A percentile compares a stretch with the other conserved stretches of the same genome.
phyloP scores from a whole-genome alignment of 1,140 invertebrate species.

The Drosophila auraria region DNA sequence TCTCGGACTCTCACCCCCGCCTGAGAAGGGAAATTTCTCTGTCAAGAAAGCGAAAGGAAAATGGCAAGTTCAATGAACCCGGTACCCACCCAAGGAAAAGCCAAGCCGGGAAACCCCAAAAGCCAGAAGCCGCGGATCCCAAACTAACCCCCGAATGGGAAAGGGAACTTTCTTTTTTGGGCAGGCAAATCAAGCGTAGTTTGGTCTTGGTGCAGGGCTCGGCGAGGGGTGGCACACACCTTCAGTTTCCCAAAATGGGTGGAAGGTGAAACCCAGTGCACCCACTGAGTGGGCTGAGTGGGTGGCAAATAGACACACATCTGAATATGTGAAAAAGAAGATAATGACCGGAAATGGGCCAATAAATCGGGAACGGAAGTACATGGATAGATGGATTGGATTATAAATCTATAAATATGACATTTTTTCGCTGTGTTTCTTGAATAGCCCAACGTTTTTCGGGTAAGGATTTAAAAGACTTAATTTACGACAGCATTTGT shows the following conservation, averaged over 20 bases:
- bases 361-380: constrained; percentile 50
- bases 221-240: neutral
- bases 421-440: neutral
- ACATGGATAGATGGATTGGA: neutral
- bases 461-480: neutral
- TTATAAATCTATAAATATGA: neutral
- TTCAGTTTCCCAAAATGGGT: neutral
- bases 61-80: constrained; percentile 72
- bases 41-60: constrained; percentile 72
- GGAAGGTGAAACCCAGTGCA: constrained; percentile 2
- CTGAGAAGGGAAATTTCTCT: constrained; percentile 46
- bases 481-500: neutral
- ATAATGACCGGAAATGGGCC: constrained; percentile 47
- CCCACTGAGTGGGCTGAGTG: neutral
- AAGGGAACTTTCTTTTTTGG: constrained; percentile 25
- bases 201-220: constrained; percentile 7
- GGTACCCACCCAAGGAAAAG: constrained; percentile 39
- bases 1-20: constrained; percentile 23
- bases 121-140: constrained; percentile 29
- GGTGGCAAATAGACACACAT: constrained; percentile 55
- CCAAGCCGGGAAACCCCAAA: constrained; percentile 52
- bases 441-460: neutral
- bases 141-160: constrained; percentile 45
- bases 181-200: constrained; percentile 40
- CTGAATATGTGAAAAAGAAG: constrained; percentile 34